Conservation (phyloP, 2,888 invertebrate genomes). For the Hermaeophaga mercurialis region DNA sequence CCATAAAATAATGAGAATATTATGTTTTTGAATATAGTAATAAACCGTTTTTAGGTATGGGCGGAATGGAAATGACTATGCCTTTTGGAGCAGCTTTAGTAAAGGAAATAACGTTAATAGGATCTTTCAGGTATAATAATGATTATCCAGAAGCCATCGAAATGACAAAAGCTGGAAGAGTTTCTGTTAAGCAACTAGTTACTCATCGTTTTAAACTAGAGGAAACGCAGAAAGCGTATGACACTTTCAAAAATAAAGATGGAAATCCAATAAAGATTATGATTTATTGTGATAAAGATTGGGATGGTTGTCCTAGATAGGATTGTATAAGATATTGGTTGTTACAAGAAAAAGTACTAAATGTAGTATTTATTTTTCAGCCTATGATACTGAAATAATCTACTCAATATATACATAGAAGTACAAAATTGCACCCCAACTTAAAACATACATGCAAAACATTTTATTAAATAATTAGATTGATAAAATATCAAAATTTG, state of each 20-base stretch:
- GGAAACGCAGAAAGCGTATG: slow-evolving; percentile 81
- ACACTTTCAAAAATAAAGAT: slow-evolving; percentile 72
- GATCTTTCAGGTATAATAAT: slow-evolving; percentile 91
- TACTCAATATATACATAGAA: no score
- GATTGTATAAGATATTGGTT: no score
- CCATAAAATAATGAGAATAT: no score
- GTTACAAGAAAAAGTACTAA: no score
- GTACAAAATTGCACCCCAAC: no score
- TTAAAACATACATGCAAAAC: no score
- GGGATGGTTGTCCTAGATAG: slow-evolving; percentile 2
- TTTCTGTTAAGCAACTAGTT: slow-evolving; percentile 81
- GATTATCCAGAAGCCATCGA: slow-evolving; percentile 80
- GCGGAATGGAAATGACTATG: slow-evolving; percentile 72
- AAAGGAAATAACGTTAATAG: slow-evolving; percentile 88
- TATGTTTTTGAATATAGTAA: no score
- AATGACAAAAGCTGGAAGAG: slow-evolving; percentile 75
- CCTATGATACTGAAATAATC: no score
- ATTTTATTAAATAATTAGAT: no score
- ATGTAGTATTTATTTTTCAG: no score
- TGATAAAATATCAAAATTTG: no score
- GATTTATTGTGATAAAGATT: slow-evolving; percentile 67
- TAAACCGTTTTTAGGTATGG: slow-evolving; percentile 80
- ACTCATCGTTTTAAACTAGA: slow-evolving; percentile 82
- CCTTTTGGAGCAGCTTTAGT: slow-evolving; percentile 81
- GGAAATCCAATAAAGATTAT: slow-evolving; percentile 85